Evolutionary conservation across 2,888 invertebrate species (phyloP), one percentile per base, ranked within the genome.

Genomic region (Peribatodes rhomboidaria): DNA sequence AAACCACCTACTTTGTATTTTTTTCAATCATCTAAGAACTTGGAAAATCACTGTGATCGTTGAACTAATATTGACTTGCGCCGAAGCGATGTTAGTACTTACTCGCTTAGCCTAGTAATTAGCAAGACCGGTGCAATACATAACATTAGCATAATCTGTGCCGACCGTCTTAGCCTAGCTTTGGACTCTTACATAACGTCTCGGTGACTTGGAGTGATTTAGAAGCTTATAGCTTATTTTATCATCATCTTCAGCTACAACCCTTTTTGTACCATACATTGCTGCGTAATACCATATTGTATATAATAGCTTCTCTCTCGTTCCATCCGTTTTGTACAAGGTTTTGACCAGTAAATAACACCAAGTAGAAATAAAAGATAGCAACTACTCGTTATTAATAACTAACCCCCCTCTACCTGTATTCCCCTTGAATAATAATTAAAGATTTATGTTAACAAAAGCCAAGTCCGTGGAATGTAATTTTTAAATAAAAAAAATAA

Each of bases 11-110:
- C 35, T 20, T n/a, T n/a, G n/a, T n/a, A n/a, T n/a, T n/a, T 13
- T 52, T 35, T 18, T 35, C 18, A 52, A 37, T 57, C 39, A 58
- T 53, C 41, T 53, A 54, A 42, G 53, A 13, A 46, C 13, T 50
- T 8, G 59, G 64, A 68, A 66, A 70, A 70, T 52, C 59, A 68
- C 63, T 42, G 49, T 20, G 57, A 61, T 61, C 42, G 16, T 33
- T 22, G 4, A 13, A 50, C 37, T 37, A 61, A 56, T 65, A 65
- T 65, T 65, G 52, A 58, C 63, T 53, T 59, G 39, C 33, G 11
- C 53, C 37, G 47, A 52, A 57, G 56, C 35, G 55, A 53, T 31
- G 31, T 55, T 58, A 31, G 56, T 44, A 20, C 33, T 58, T 47
- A 46, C 52, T 46, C 50, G 31, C 33, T 58, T 47, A 46, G 57